These are phyloP conservation scores for Tetrapedia diversipes DNA, from an alignment of 2,888 invertebrate species.

Conservation along the genomic window DNA sequence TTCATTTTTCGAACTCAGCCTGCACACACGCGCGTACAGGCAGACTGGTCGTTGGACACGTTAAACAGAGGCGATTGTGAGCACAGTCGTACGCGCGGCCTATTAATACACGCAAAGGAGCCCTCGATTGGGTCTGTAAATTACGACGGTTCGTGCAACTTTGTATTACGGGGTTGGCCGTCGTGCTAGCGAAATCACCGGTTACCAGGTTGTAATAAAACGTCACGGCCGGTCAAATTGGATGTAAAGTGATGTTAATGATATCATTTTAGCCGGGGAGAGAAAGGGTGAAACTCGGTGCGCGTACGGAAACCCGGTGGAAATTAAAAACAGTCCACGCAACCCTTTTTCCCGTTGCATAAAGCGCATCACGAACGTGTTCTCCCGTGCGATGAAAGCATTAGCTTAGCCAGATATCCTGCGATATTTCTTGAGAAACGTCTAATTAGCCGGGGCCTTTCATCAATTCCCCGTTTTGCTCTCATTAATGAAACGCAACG, in stretches of 20 bases:
- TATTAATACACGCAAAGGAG: constrained; percentile 56
- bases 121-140: constrained; percentile 50
- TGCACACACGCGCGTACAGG: constrained; percentile 1
- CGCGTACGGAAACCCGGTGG: not conserved
- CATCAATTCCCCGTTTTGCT: not conserved
- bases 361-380: too few species aligned
- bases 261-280: constrained; percentile 34
- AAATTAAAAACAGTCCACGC: not conserved
- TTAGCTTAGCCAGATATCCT: not conserved
- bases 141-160: constrained; percentile 47
- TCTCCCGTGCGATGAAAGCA: not conserved
- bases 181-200: constrained; percentile 39
- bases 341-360: too few species aligned
- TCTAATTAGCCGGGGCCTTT: not conserved
- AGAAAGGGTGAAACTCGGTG: constrained; percentile 12
- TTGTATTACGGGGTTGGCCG: constrained; percentile 45
- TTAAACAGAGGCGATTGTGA: not conserved
- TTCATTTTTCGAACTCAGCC: too few species aligned
- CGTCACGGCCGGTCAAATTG: constrained; percentile 42
- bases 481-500: not conserved
- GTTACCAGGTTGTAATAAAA: constrained; percentile 40
- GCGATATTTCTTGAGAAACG: not conserved
- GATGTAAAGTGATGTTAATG: constrained; percentile 53
- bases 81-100: too few species aligned
- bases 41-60: not conserved